These are phyloP conservation scores for Galeopterus variegatus DNA, from an alignment of 2,113 vertebrate genomes.

Conservation along the genomic window DNA sequence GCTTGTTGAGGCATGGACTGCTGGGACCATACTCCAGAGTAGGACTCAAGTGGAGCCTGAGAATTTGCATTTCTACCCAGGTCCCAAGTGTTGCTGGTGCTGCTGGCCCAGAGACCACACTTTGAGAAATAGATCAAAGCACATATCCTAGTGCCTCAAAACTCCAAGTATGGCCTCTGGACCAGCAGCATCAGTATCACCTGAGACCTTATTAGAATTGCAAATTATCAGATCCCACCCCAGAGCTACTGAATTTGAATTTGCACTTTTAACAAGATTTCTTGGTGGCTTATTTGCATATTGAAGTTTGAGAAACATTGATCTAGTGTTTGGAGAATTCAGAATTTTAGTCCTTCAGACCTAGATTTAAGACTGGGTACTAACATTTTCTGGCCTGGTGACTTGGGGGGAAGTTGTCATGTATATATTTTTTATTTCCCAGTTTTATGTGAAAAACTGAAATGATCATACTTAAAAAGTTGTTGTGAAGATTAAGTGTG, in stretches of 20 bases:
- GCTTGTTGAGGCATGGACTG: background rate
- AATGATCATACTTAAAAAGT: slow-evolving; percentile 30
- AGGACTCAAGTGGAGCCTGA: background rate
- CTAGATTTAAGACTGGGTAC: background rate
- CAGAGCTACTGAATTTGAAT: background rate
- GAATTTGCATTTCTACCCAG: background rate
- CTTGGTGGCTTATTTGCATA: background rate
- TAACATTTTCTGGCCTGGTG: background rate
- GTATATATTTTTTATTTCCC: background rate
- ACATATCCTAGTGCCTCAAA: background rate
- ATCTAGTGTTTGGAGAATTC: background rate
- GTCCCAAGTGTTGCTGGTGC: background rate
- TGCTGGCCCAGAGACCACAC: background rate
- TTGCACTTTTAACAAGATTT: background rate
- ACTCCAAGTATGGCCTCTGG: background rate
- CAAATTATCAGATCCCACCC: background rate
- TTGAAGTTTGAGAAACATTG: background rate
- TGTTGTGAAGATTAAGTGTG: slow-evolving; percentile 38
- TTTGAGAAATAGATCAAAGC: background rate
- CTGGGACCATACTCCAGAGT: background rate
- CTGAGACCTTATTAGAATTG: background rate
- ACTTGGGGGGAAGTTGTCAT: background rate
- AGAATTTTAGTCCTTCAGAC: background rate
- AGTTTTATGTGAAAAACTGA: slow-evolving; percentile 26
- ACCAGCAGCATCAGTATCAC: background rate